Evolutionary conservation across 1,140 invertebrate genomes (phyloP).

Genomic region (Diorhabda sublineata): DNA sequence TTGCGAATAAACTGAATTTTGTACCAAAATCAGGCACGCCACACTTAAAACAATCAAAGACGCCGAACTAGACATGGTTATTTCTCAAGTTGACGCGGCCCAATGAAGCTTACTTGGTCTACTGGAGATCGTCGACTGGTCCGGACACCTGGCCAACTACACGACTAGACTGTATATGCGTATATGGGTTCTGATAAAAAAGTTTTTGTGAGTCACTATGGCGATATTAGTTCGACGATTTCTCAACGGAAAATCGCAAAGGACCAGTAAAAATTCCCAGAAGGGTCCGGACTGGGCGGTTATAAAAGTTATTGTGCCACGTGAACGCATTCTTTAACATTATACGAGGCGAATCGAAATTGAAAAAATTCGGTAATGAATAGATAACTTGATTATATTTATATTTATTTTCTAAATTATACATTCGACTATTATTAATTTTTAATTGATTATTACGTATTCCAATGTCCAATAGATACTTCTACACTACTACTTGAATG

Average conservation of each 20-base stretch:
- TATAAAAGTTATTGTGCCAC: not conserved
- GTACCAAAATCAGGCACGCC: constrained; percentile 1
- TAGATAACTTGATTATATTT: too few species aligned
- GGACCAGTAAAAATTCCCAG: constrained; percentile 13
- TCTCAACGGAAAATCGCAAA: constrained; percentile 15
- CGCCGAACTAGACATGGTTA: constrained; percentile 1
- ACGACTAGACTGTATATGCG: not conserved
- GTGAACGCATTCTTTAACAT: constrained; percentile 1
- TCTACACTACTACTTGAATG: too few species aligned
- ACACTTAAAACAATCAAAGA: not conserved
- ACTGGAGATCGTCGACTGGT: not conserved
- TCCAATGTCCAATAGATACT: too few species aligned
- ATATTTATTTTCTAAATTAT: too few species aligned
- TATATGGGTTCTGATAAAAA: not conserved
- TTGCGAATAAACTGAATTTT: not conserved
- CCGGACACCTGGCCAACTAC: constrained; percentile 7
- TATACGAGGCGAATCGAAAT: not conserved
- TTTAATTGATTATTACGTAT: too few species aligned
- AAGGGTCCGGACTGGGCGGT: constrained; percentile 9
- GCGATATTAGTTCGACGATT: not conserved
- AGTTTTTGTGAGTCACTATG: constrained; percentile 11
- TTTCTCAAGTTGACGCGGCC: not conserved
- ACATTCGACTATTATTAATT: too few species aligned
- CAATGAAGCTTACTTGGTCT: not conserved
- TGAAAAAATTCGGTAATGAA: too few species aligned